A percentile compares a stretch with the other conserved stretches of the same genome.
Evolutionary conservation across 2,888 invertebrate genomes (phyloP).

Genomic region (Thereva nobilitata): DNA sequence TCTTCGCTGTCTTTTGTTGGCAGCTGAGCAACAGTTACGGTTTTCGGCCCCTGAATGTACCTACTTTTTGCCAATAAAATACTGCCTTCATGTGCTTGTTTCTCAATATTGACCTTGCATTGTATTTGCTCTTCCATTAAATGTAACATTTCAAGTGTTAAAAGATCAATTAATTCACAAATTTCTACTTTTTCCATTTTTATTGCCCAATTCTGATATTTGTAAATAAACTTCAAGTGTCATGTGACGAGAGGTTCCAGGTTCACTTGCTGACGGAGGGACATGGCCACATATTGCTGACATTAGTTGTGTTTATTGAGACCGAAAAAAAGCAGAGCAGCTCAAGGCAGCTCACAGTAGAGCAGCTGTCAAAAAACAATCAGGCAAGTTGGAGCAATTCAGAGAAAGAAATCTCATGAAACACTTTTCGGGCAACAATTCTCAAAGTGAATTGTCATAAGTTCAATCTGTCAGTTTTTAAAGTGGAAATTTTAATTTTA

Average conservation of each 20-base stretch:
- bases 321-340: too few species aligned
- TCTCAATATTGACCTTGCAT: constrained; percentile 71
- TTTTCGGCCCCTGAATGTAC: constrained; percentile 77
- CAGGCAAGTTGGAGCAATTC: too few species aligned
- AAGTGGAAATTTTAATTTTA: too few species aligned
- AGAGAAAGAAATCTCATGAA: too few species aligned
- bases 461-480: too few species aligned
- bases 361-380: too few species aligned
- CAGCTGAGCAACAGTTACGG: constrained; percentile 71
- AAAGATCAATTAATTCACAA: constrained; percentile 66
- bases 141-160: constrained; percentile 70
- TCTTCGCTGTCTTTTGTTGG: constrained; percentile 64
- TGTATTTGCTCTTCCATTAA: constrained; percentile 75
- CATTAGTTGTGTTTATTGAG: too few species aligned
- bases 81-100: constrained; percentile 69
- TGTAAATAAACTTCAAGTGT: background rate
- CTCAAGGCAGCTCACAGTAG: too few species aligned
- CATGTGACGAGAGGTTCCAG: background rate
- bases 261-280: too few species aligned
- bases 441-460: too few species aligned
- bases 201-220: background rate
- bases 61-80: constrained; percentile 76
- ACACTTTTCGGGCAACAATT: too few species aligned
- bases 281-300: too few species aligned
- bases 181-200: constrained; percentile 40